Conservation (phyloP, 2,888 invertebrate genomes). For the Steinernema carpocapsae region DNA sequence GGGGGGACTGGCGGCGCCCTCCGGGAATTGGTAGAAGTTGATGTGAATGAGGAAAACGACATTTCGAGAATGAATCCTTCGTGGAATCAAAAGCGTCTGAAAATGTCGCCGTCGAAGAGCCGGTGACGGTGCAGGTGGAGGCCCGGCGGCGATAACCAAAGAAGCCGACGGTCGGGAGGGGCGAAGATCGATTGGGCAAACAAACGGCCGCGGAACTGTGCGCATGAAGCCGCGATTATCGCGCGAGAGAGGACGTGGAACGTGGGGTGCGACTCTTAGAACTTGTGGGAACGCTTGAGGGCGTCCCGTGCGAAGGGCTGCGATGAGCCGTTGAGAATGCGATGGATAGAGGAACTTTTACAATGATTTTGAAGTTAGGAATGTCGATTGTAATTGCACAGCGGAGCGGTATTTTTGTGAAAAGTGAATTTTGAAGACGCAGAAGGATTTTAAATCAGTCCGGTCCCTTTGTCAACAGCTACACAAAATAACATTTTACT, state of each 20-base stretch:
- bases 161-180: background rate
- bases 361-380: no score
- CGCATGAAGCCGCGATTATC: slow-evolving; percentile 15
- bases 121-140: background rate
- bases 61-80: background rate
- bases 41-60: slow-evolving; percentile 5
- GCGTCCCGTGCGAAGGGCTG: background rate
- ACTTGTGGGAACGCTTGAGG: background rate
- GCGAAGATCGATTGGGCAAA: slow-evolving; percentile 17
- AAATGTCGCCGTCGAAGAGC: background rate
- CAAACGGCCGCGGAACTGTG: background rate
- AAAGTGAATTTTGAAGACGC: no score
- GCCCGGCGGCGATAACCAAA: slow-evolving; percentile 12
- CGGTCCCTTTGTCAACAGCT: no score
- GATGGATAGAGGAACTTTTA: no score
- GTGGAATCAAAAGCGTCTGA: background rate
- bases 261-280: background rate
- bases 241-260: background rate
- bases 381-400: no score
- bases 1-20: background rate
- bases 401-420: no score
- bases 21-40: background rate
- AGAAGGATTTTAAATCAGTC: no score
- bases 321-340: no score
- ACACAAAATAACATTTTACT: no score